phyloP scores from a whole-genome alignment of 2,888 invertebrate genomes.

The Acleris cristana region DNA sequence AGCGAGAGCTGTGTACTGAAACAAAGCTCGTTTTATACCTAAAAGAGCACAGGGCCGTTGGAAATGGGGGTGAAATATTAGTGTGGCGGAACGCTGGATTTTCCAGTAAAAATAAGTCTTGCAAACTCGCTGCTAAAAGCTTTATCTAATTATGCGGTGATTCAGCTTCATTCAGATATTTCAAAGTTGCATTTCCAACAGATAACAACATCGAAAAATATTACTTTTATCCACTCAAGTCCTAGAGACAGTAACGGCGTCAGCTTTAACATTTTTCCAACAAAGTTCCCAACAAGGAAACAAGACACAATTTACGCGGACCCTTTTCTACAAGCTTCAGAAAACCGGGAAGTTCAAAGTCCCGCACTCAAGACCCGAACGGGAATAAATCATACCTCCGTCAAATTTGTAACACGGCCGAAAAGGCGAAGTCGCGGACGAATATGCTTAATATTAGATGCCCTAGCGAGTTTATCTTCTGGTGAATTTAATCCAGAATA shows the following conservation, averaged over 20 bases:
- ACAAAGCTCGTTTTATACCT: conserved; percentile 18
- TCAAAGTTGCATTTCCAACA: conserved; percentile 6
- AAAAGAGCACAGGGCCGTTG: conserved; percentile 5
- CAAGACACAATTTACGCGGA: conserved; percentile 48
- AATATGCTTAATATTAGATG: background rate
- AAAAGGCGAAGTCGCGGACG: conserved; percentile 40
- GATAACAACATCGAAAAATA: conserved; percentile 5
- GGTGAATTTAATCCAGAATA: too few species aligned
- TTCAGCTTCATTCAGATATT: background rate
- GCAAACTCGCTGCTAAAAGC: background rate
- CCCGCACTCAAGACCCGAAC: conserved; percentile 60
- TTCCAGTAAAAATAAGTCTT: background rate
- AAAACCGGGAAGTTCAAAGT: conserved; percentile 60
- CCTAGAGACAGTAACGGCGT: conserved; percentile 14
- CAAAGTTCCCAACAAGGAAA: conserved; percentile 47
- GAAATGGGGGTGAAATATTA: conserved; percentile 12
- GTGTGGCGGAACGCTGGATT: conserved; percentile 4
- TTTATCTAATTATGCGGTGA: background rate
- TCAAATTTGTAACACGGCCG: conserved; percentile 55
- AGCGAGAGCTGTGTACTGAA: conserved; percentile 20
- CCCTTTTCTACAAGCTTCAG: conserved; percentile 49
- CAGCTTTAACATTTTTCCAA: conserved; percentile 38
- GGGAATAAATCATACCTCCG: conserved; percentile 67
- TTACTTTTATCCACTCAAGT: conserved; percentile 8
- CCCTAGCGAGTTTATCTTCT: too few species aligned